A percentile compares a stretch with the other conserved stretches of the same genome.
phyloP scores from a whole-genome alignment of 1,140 invertebrate species.

The Alviniconcha marisindica region DNA sequence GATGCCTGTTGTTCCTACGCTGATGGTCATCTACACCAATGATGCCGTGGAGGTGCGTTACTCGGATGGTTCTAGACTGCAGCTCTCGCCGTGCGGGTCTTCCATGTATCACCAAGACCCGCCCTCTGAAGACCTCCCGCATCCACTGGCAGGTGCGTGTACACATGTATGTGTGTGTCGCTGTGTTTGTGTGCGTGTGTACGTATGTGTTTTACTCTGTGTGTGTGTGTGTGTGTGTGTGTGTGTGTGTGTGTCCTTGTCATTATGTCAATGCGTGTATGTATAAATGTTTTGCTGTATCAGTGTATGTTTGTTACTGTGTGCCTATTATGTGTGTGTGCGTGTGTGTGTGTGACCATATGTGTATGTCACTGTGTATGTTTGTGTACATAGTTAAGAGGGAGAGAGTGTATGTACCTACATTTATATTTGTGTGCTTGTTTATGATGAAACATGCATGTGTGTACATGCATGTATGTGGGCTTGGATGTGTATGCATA shows the following conservation, averaged over 20 bases:
- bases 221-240: neutral
- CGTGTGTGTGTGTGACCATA: no score
- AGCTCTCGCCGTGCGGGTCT: slow-evolving; percentile 64
- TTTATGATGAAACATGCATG: neutral
- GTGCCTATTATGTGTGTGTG: no score
- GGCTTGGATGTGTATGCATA: no score
- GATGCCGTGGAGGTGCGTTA: slow-evolving; percentile 64
- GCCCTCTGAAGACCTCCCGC: slow-evolving; percentile 35
- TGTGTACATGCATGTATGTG: neutral
- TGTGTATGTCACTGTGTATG: neutral
- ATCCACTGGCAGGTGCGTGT: slow-evolving; percentile 56
- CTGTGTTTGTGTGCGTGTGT: neutral
- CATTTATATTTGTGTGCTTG: neutral
- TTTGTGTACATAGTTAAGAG: neutral
- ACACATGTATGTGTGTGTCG: neutral
- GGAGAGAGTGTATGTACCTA: neutral
- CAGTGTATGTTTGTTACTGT: no score
- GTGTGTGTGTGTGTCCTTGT: neutral
- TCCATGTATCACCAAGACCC: slow-evolving; percentile 59
- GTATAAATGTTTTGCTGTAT: no score
- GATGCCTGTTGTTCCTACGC: slow-evolving; percentile 44
- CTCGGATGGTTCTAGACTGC: slow-evolving; percentile 58
- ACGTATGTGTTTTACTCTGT: neutral
- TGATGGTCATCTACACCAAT: slow-evolving; percentile 64
- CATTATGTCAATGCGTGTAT: no score